Conservation (phyloP, 2,888 invertebrate species). For the Drosophila picticornis region DNA sequence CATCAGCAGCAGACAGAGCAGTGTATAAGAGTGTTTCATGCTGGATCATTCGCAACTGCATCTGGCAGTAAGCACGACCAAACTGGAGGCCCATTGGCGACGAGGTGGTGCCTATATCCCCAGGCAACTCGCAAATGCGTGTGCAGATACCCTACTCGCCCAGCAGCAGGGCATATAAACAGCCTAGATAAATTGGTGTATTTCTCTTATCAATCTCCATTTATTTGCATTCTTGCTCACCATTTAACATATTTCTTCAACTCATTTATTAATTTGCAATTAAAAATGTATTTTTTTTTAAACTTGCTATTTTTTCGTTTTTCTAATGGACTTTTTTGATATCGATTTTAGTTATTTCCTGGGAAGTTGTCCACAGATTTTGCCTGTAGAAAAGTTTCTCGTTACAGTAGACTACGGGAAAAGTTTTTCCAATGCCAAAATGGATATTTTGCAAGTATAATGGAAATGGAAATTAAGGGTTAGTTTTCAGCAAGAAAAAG, state of each 20-base stretch:
- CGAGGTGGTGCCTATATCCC: constrained; percentile 62
- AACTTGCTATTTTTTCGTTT: neutral
- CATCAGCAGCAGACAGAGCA: constrained; percentile 50
- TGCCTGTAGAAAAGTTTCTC: neutral
- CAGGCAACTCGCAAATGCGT: constrained; percentile 59
- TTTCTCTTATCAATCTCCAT: neutral
- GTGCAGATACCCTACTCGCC: constrained; percentile 39
- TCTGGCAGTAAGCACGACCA: constrained; percentile 47
- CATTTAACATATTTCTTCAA: neutral
- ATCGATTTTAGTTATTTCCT: neutral
- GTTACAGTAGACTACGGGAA: neutral
- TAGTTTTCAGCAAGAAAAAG: neutral
- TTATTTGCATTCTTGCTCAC: neutral
- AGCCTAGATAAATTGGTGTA: too few species aligned
- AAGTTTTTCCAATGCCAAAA: neutral
- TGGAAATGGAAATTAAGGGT: too few species aligned
- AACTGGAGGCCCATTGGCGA: constrained; percentile 54
- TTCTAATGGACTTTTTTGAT: neutral
- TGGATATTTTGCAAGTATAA: neutral
- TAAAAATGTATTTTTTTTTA: neutral
- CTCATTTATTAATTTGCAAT: neutral
- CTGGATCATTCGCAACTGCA: constrained; percentile 48
- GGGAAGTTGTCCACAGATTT: neutral
- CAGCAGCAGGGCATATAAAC: constrained; percentile 18
- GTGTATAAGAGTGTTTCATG: constrained; percentile 52